A percentile compares a stretch with the other conserved stretches of the same genome.
These are phyloP conservation scores for Choloepus hoffmanni DNA, from an alignment of 2,113 vertebrate genomes.

Conservation along the genomic window DNA sequence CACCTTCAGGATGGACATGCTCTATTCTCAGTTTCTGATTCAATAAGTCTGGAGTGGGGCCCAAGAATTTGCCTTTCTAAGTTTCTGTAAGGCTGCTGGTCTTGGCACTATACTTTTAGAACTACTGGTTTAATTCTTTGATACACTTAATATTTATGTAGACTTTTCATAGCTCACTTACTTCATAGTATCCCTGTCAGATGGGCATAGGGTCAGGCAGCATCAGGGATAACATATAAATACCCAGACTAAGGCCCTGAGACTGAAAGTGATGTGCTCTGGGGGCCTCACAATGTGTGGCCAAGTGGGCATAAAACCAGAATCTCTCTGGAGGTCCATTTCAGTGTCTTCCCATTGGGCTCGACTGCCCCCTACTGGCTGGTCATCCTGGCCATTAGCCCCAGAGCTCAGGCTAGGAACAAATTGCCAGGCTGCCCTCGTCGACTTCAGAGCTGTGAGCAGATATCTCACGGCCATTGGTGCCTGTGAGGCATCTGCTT, in stretches of 20 bases:
- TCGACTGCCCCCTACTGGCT: slow-evolving; percentile 64
- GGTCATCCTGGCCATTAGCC: neutral
- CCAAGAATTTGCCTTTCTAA: neutral
- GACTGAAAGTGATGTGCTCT: neutral
- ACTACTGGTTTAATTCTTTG: neutral
- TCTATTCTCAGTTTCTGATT: neutral
- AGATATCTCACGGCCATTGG: neutral
- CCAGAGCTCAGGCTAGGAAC: neutral
- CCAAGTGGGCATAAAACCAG: neutral
- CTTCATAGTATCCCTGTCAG: neutral
- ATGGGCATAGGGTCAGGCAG: neutral
- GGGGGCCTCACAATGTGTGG: neutral
- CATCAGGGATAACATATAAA: neutral
- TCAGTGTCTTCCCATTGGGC: slow-evolving; percentile 25
- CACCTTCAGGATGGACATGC: neutral
- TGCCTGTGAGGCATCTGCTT: neutral
- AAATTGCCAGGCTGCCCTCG: neutral
- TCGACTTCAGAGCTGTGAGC: too few relatives aligned
- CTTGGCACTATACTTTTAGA: neutral
- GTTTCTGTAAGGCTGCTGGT: neutral
- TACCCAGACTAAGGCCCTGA: neutral
- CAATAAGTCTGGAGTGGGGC: neutral
- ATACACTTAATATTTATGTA: neutral
- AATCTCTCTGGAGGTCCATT: neutral
- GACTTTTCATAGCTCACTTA: neutral